Percentiles rank a stretch among this genome's conserved stretches.
These are phyloP conservation scores for Brachionus paranguensis DNA, from an alignment of 1,140 invertebrate genomes.

Conservation along the genomic window DNA sequence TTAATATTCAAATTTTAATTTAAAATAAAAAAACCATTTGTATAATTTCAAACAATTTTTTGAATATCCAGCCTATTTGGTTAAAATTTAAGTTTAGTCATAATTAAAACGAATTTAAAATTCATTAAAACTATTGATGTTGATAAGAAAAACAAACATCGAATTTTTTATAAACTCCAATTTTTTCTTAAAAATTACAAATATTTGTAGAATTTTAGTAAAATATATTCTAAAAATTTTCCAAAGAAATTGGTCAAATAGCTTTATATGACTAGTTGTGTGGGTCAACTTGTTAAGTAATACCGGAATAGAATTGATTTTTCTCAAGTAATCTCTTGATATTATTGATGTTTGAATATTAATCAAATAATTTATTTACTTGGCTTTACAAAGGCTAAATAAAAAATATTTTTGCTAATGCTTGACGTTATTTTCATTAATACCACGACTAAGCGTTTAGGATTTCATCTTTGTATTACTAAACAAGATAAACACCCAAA, in stretches of 20 bases:
- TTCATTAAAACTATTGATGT: not conserved
- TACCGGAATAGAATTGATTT: not conserved
- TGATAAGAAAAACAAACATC: not conserved
- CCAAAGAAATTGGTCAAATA: not conserved
- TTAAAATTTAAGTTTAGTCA: not conserved
- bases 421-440: not conserved
- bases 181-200: not conserved
- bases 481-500: not conserved
- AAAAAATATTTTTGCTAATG: not conserved
- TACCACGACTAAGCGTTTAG: not conserved
- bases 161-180: not conserved
- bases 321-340: not conserved
- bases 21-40: not conserved
- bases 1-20: not conserved
- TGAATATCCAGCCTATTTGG: not conserved
- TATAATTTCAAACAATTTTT: not conserved
- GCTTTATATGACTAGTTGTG: not conserved
- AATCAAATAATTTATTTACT: not conserved
- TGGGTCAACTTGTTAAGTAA: not conserved
- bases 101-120: not conserved
- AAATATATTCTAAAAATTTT: not conserved
- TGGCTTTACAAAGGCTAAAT: not conserved
- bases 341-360: not conserved
- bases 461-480: not conserved
- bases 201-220: not conserved